phyloP scores from a whole-genome alignment of 2,113 vertebrate species.

The Emberiza fucata region DNA sequence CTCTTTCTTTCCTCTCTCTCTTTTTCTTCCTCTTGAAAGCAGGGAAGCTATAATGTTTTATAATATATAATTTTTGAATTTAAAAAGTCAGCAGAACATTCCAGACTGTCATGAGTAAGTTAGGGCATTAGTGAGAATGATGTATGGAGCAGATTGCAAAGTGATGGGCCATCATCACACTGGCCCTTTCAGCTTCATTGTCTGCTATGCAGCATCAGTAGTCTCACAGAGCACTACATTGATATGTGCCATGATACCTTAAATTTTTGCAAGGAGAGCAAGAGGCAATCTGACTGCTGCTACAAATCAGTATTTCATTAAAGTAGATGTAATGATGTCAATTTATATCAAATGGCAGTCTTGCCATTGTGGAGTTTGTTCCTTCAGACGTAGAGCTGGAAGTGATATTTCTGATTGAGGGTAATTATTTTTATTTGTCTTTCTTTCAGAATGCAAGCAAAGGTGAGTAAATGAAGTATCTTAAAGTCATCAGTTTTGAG shows the following conservation, averaged over 20 bases:
- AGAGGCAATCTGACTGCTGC: neutral
- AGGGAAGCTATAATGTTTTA: neutral
- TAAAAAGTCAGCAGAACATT: neutral
- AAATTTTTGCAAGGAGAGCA: neutral
- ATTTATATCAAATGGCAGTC: neutral
- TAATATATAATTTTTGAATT: neutral
- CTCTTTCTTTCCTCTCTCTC: neutral
- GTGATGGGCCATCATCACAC: neutral
- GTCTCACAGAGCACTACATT: neutral
- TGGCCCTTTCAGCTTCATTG: neutral
- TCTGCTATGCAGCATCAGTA: neutral
- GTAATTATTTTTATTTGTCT: neutral
- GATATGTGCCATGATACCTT: neutral
- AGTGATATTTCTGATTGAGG: neutral
- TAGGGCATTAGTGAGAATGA: neutral
- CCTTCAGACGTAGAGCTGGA: neutral
- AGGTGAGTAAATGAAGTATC: neutral
- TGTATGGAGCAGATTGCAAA: neutral
- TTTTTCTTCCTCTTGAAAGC: neutral
- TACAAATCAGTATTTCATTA: neutral
- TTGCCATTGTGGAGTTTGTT: neutral
- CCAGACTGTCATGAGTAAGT: neutral
- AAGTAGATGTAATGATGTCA: neutral
- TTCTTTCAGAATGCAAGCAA: neutral
- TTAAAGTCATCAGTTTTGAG: neutral